Percentiles rank a stretch among this genome's conserved stretches.
phyloP scores from a whole-genome alignment of 1,140 invertebrate species.

The Drosophila burlai region DNA sequence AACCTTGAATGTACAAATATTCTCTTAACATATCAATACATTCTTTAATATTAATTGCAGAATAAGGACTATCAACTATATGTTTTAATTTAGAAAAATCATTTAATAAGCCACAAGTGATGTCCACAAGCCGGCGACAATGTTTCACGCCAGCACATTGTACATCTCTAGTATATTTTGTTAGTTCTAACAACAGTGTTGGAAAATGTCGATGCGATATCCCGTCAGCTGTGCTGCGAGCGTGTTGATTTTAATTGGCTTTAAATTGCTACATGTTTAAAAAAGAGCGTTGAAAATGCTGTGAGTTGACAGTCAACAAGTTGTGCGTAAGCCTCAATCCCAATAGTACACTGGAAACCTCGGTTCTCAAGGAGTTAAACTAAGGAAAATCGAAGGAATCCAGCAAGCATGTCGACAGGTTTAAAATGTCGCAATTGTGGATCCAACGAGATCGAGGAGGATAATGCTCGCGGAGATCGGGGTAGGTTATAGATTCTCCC shows the following conservation, averaged over 20 bases:
- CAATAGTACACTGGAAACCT: background rate
- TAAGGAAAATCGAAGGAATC: background rate
- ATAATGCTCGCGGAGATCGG: conserved; percentile 94
- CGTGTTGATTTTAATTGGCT: conserved; percentile 30
- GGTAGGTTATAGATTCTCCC: conserved; percentile 35
- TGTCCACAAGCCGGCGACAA: too few relatives aligned
- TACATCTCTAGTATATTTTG: conserved; percentile 1
- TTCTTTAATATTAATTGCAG: too few relatives aligned
- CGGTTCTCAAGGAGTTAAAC: background rate
- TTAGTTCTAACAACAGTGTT: conserved; percentile 10
- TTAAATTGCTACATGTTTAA: conserved; percentile 29
- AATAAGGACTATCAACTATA: background rate
- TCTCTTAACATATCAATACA: too few relatives aligned
- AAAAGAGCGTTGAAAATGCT: conserved; percentile 16
- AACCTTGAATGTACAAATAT: background rate
- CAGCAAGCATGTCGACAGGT: conserved; percentile 70
- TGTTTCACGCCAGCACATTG: background rate
- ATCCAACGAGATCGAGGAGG: conserved; percentile 97
- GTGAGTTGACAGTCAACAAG: conserved; percentile 2
- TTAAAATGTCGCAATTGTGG: conserved; percentile 96
- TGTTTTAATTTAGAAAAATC: background rate
- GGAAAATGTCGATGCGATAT: background rate
- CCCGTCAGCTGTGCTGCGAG: conserved; percentile 29
- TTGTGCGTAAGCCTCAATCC: background rate
- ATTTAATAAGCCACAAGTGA: background rate